Evolutionary conservation across 1,140 invertebrate species (phyloP).

Genomic region (Drosophila tani): DNA sequence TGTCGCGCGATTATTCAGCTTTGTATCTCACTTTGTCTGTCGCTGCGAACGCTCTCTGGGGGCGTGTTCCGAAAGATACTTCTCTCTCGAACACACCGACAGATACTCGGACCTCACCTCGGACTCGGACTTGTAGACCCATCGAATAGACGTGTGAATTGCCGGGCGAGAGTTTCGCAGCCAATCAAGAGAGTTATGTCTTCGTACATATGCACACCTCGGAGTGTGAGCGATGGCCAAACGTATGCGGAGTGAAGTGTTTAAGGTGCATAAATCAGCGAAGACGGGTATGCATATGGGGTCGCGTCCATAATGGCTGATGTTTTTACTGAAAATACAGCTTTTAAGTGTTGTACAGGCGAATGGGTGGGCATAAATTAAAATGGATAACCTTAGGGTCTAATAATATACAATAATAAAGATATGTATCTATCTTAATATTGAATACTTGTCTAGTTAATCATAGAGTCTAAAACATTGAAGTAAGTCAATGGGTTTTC

Average conservation of each 20-base stretch:
- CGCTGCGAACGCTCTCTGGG: constrained; percentile 56
- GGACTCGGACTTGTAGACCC: constrained; percentile 13
- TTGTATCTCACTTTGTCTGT: constrained; percentile 74
- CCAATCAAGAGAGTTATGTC: constrained; percentile 54
- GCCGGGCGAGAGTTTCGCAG: constrained; percentile 43
- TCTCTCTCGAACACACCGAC: constrained; percentile 41
- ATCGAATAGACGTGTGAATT: constrained; percentile 58
- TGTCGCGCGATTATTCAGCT: constrained; percentile 65
- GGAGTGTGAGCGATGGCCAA: constrained; percentile 24
- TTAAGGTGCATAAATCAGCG: constrained; percentile 38
- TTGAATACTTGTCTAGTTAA: not conserved
- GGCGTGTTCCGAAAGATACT: constrained; percentile 64
- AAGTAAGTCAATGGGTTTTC: no score
- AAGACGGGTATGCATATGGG: constrained; percentile 34
- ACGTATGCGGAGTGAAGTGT: constrained; percentile 36
- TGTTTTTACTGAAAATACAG: constrained; percentile 12
- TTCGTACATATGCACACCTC: constrained; percentile 15
- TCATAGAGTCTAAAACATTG: not conserved
- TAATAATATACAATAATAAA: constrained; percentile 5
- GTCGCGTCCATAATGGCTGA: constrained; percentile 20
- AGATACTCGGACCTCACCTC: constrained; percentile 6
- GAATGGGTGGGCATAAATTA: constrained; percentile 3
- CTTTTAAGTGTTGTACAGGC: not conserved
- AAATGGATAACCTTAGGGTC: not conserved
- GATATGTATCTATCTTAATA: not conserved